Evolutionary conservation across 2,113 vertebrate genomes (phyloP).

Genomic region (Merops nubicus): DNA sequence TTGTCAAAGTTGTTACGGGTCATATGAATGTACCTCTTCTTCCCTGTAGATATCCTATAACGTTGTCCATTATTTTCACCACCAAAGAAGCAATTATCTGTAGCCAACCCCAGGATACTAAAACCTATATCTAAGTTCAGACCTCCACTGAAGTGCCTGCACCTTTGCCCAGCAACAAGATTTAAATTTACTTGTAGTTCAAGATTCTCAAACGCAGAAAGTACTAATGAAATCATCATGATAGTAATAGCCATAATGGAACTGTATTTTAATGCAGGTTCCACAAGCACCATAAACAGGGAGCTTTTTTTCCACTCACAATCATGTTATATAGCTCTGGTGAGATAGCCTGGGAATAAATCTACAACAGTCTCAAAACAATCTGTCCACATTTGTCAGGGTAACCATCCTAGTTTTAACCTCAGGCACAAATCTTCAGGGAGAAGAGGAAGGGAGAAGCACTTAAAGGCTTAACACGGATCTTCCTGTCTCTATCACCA

Average conservation of each 20-base stretch:
- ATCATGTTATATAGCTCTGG: background rate
- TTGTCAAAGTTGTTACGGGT: background rate
- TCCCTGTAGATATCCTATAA: background rate
- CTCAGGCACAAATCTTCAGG: background rate
- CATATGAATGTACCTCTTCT: background rate
- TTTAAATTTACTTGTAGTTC: background rate
- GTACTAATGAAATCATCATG: background rate
- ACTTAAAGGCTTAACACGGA: background rate
- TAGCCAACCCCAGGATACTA: background rate
- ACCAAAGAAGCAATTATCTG: background rate
- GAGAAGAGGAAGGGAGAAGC: background rate
- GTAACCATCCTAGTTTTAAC: background rate
- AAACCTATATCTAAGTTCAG: background rate
- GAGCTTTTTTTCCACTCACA: background rate
- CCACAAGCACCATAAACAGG: background rate
- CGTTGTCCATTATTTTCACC: background rate
- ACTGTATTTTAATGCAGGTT: background rate
- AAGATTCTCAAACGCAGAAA: background rate
- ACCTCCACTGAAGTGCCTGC: background rate
- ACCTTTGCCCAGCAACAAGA: background rate
- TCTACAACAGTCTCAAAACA: background rate
- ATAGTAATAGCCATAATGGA: background rate
- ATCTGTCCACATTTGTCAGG: background rate
- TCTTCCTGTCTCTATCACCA: background rate
- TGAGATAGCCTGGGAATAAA: background rate